Evolutionary conservation across 1,140 invertebrate species (phyloP), one percentile per base, ranked within the genome.

Genomic region (Spodoptera frugiperda): DNA sequence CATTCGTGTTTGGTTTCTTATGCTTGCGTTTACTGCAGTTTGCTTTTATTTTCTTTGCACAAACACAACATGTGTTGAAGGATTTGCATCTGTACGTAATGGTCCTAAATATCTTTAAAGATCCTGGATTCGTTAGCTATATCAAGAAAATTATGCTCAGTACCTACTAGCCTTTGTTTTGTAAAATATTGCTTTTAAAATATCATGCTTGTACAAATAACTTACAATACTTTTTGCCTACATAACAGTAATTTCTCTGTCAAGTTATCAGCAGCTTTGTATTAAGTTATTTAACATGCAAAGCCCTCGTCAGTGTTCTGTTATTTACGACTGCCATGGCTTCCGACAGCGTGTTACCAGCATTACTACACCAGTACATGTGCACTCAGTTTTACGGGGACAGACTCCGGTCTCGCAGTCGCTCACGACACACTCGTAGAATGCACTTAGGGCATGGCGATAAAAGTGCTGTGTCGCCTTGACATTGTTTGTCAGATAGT

Each of bases 381-480:
- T 30, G 48, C 14, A 11, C 19, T 25, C 65, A 51, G 48, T 51
- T 49, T 53, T 68, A 68, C 46, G 19, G 25, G 12, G 48, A 65
- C 61, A 48, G 61, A 48, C 48, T 65, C 14, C 44, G 61, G n/a
- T 65, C 61, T 49, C 15, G 9, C 54, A 25, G 65, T 30, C 48
- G 51, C 48, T 30, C 48, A 68, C 48, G 63, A 53, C 14, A 21
- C n/a, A 51, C 12, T 17, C 17, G 15, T 17, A 49, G 15, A 39
- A 39, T 65, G 44, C 61, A 49, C 44, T 65, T 49, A 49, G 17
- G 53, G 48, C n/a, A 68, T 53, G 19, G 10, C 19, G 65, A 51
- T 68, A 53, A 68, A 68, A 65, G 61, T 25, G 25, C 63, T 68
- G 21, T 68, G 48, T 68, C 65, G 17, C 65, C 65, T 68, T 68